Base-by-base conservation (phyloP, 2,888 invertebrate species). In the Acleris laterana region DNA sequence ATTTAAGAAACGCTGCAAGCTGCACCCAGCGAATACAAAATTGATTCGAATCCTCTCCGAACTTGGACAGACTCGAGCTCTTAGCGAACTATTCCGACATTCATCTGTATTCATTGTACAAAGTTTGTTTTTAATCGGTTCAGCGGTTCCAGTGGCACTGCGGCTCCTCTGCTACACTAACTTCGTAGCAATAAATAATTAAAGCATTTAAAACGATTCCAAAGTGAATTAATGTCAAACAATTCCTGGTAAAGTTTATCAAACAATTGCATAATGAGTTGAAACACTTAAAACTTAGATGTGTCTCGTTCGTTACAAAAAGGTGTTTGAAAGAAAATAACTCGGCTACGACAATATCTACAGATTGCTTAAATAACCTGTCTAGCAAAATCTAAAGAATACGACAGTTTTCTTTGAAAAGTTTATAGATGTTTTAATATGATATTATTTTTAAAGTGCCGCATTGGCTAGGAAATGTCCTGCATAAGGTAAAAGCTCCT, bases 81-180 rank as follows among this genome's bases (percentile, higher is more conserved):
- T 57, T 19, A 13, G 56, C 53, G n/a, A 59, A 53, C 53, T 57
- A 63, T 53, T 25, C 59, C 53, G 59, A 52, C 51, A 17, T 63
- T 53, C 58, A 38, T 38, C 38, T 38, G 49, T 59, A 59, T 59
- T 64, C 59, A 64, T 53, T 49, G 64, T 56, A 9, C 48, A 16
- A 64, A 64, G 57, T 63, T 62, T 55, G 44, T 44, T 49, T 56
- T 53, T 59, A 64, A 59, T 59, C 64, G 53, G 48, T 59, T 22
- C 58, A 59, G 53, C 32, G 49, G 53, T 55, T 46, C 42, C 32
- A 7, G 38, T 38, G 32, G 32, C 32, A 3, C 32, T 9, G 57
- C 22, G 20, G 38, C 11, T 11, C n/a, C 17, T 42, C 50, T n/a
- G 17, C 6, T 16, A 20, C 32, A 48, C 13, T 11, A 52, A 13